These are phyloP conservation scores for Chymomyza caudatula DNA, from an alignment of 2,888 invertebrate genomes.

Conservation along the genomic window DNA sequence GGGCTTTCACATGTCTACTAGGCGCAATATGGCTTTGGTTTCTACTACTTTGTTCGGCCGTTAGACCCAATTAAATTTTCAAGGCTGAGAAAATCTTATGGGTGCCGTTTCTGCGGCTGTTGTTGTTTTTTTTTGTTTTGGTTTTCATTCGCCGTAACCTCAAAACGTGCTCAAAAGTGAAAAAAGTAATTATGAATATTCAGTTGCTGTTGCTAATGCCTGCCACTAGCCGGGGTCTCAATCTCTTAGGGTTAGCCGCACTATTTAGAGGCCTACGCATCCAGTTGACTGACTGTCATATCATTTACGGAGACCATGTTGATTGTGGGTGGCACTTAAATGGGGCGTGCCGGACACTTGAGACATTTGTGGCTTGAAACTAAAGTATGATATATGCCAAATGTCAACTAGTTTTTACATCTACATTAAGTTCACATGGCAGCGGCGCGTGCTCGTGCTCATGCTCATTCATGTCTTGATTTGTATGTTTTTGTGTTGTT, in stretches of 20 bases:
- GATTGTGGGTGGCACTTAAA: slow-evolving; percentile 26
- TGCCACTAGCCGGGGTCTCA: no score
- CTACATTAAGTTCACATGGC: not conserved
- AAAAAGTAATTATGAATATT: slow-evolving; percentile 42
- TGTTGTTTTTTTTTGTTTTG: not conserved
- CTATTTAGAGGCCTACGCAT: slow-evolving; percentile 15
- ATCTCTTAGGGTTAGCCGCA: slow-evolving; percentile 6
- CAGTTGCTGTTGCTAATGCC: not conserved
- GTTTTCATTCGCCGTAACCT: slow-evolving; percentile 34
- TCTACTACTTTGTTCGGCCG: slow-evolving; percentile 26
- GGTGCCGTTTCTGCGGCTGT: slow-evolving; percentile 10
- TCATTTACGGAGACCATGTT: slow-evolving; percentile 22
- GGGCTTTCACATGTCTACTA: slow-evolving; percentile 26
- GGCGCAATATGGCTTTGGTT: slow-evolving; percentile 3
- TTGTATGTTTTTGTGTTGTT: slow-evolving; percentile 31
- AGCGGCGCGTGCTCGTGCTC: not conserved
- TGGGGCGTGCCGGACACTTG: slow-evolving; percentile 38
- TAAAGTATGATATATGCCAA: not conserved
- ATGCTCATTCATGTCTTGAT: not conserved
- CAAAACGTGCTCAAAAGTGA: slow-evolving; percentile 63
- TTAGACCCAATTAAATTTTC: slow-evolving; percentile 62
- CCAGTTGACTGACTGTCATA: slow-evolving; percentile 29
- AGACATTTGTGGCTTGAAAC: slow-evolving; percentile 9
- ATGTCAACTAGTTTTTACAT: not conserved
- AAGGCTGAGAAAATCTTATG: slow-evolving; percentile 60